phyloP scores from a whole-genome alignment of 1,140 invertebrate species.

The Maniola jurtina region DNA sequence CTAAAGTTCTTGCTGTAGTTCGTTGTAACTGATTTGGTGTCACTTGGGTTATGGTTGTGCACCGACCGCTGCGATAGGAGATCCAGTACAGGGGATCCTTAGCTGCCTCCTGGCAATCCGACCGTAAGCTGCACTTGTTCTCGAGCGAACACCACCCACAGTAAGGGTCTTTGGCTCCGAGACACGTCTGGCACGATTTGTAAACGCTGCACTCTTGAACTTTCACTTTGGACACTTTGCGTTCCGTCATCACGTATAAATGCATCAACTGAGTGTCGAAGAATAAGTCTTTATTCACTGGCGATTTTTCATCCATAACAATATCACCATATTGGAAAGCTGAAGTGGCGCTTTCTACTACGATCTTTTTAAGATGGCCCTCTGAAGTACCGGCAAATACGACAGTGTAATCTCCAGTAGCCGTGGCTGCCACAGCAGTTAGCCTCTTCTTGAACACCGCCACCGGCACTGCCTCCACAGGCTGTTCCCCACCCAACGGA shows the following conservation, averaged over 20 bases:
- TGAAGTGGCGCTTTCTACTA: constrained; percentile 90
- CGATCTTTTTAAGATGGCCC: constrained; percentile 97
- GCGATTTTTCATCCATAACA: constrained; percentile 87
- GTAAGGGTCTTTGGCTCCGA: constrained; percentile 96
- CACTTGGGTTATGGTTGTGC: constrained; percentile 96
- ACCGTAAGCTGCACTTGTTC: constrained; percentile 96
- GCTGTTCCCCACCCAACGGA: constrained; percentile 94
- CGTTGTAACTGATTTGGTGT: constrained; percentile 94
- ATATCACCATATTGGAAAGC: constrained; percentile 95
- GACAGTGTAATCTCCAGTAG: constrained; percentile 97
- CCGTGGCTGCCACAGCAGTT: constrained; percentile 96
- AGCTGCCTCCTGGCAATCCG: constrained; percentile 94
- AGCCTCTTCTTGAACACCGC: constrained; percentile 89
- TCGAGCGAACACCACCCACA: constrained; percentile 99
- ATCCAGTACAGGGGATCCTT: constrained; percentile 97
- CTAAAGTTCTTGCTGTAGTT: constrained; percentile 93
- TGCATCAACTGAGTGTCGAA: constrained; percentile 94
- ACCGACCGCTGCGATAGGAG: constrained; percentile 96
- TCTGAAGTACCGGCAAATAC: constrained; percentile 95
- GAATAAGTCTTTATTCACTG: constrained; percentile 92
- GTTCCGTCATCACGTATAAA: constrained; percentile 96
- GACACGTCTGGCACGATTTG: constrained; percentile 93
- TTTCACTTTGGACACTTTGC: constrained; percentile 94
- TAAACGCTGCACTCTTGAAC: constrained; percentile 97
- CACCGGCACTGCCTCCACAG: constrained; percentile 92